A percentile compares a stretch with the other conserved stretches of the same genome.
phyloP scores from a whole-genome alignment of 2,797 vertebrate genomes.

The Syngnathus rostellatus region DNA sequence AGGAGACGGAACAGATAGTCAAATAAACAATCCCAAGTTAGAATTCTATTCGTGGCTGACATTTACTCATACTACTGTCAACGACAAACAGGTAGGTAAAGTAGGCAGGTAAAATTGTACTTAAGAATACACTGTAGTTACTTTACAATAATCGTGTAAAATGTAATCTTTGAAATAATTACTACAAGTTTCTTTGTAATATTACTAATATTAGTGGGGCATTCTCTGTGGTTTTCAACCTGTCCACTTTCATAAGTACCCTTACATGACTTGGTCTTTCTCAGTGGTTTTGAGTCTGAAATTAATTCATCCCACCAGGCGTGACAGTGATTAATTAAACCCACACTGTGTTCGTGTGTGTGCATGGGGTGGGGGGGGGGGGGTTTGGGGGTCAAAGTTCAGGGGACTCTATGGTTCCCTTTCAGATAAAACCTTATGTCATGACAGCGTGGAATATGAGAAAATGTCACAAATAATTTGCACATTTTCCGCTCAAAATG shows the following conservation, averaged over 20 bases:
- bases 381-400: not conserved
- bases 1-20: not conserved
- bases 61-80: no score
- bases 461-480: not conserved
- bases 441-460: conserved; percentile 2
- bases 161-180: no score
- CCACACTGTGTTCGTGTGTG: not conserved
- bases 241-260: no score
- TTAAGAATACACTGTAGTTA: no score
- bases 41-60: not conserved
- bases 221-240: not conserved
- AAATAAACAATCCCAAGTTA: not conserved
- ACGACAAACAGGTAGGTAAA: no score
- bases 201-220: not conserved
- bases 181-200: no score
- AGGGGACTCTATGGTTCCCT: not conserved
- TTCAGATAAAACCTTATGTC: not conserved
- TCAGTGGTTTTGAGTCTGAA: not conserved
- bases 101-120: no score
- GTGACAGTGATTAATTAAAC: conserved; percentile 19
- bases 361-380: not conserved
- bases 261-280: not conserved
- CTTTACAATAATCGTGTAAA: no score
- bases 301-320: not conserved
- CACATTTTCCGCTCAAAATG: not conserved